Conservation (phyloP, 2,888 invertebrate species). For the Sturmia bella region DNA sequence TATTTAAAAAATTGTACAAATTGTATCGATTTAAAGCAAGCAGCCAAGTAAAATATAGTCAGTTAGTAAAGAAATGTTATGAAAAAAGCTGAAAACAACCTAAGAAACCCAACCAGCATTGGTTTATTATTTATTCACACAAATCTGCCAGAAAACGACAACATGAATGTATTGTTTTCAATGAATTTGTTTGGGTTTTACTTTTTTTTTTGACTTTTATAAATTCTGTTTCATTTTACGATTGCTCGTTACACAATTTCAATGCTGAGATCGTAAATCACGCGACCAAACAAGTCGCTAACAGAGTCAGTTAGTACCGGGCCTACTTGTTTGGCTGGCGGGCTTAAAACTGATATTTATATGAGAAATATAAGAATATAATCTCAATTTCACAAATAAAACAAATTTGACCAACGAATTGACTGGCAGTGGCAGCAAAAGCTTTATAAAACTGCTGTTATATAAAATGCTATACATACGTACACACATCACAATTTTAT, state of each 20-base stretch:
- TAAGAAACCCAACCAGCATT: constrained; percentile 25
- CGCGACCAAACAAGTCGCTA: constrained; percentile 74
- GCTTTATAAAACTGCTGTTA: constrained; percentile 37
- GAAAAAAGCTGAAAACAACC: constrained; percentile 3
- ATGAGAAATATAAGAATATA: neutral
- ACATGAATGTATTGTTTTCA: constrained; percentile 54
- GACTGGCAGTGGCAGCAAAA: constrained; percentile 27
- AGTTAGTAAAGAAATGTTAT: constrained; percentile 6
- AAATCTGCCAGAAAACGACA: neutral
- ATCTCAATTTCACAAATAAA: constrained; percentile 54
- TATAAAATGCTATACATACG: constrained; percentile 25
- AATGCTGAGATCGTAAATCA: constrained; percentile 80
- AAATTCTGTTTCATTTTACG: constrained; percentile 57
- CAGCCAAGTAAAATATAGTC: constrained; percentile 24
- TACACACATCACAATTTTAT: too few species aligned
- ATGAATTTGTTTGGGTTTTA: constrained; percentile 49
- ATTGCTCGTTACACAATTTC: constrained; percentile 77
- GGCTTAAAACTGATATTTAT: neutral
- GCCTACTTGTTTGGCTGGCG: neutral
- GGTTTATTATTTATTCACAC: neutral
- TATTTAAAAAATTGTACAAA: constrained; percentile 29
- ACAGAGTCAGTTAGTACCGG: constrained; percentile 51
- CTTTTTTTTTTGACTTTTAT: constrained; percentile 45
- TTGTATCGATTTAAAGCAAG: constrained; percentile 42
- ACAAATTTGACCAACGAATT: constrained; percentile 43